Evolutionary conservation across 2,888 invertebrate genomes (phyloP).

Genomic region (Caenorhabditis sp.): DNA sequence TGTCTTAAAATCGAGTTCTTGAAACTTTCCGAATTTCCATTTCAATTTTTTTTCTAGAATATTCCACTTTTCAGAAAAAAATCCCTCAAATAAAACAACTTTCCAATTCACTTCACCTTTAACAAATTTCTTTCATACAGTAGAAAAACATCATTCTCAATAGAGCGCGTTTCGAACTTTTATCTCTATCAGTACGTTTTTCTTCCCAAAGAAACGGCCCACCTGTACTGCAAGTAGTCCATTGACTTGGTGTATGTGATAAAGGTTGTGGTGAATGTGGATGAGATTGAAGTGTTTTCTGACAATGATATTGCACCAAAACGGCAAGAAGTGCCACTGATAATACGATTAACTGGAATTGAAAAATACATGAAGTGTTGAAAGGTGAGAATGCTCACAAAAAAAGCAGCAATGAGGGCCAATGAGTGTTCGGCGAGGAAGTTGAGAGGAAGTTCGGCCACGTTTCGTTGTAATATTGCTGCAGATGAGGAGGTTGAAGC

Average conservation of each 20-base stretch:
- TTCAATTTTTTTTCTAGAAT: too few species aligned
- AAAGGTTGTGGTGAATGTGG: slow-evolving; percentile 1
- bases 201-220: not conserved
- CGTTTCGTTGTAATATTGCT: slow-evolving; percentile 11
- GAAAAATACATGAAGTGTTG: not conserved
- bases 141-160: too few species aligned
- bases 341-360: slow-evolving; percentile 42
- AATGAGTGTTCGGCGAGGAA: slow-evolving; percentile 50
- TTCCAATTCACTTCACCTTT: too few species aligned
- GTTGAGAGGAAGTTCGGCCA: slow-evolving; percentile 30
- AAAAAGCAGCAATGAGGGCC: slow-evolving; percentile 42
- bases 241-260: slow-evolving; percentile 42
- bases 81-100: too few species aligned
- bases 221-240: slow-evolving; percentile 55
- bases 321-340: slow-evolving; percentile 46
- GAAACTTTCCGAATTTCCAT: too few species aligned
- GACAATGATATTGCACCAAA: slow-evolving; percentile 47
- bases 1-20: too few species aligned
- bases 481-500: slow-evolving; percentile 17
- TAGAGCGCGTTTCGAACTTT: too few species aligned
- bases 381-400: slow-evolving; percentile 23
- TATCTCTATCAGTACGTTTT: not conserved
- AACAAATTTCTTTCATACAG: too few species aligned
- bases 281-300: slow-evolving; percentile 15
- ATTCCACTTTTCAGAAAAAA: too few species aligned